Conservation (phyloP, 2,113 vertebrate genomes). For the Brachypodius melanocephalos region DNA sequence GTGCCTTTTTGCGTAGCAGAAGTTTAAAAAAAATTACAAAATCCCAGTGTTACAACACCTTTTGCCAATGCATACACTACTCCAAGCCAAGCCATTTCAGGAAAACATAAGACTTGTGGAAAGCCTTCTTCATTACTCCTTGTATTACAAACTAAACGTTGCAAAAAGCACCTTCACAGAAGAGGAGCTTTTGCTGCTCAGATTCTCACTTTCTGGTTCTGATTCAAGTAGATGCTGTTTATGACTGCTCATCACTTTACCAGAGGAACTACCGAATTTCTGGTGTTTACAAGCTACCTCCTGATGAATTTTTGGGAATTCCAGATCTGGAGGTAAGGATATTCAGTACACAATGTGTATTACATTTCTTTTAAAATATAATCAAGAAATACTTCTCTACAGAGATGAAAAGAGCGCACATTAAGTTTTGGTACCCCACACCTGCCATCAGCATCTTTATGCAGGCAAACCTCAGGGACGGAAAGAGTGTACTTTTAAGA, state of each 20-base stretch:
- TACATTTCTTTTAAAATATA: not conserved
- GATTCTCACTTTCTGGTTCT: not conserved
- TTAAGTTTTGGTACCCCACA: not conserved
- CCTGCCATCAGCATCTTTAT: not conserved
- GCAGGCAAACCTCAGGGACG: not conserved
- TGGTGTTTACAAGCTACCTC: conserved; percentile 91
- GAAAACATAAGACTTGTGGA: not conserved
- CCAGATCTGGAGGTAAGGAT: conserved; percentile 87
- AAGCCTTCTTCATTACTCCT: not conserved
- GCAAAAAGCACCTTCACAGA: not conserved
- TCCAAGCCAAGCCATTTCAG: not conserved
- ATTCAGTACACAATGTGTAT: not conserved
- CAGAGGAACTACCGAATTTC: conserved; percentile 92
- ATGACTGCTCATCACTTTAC: conserved; percentile 93
- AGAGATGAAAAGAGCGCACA: not conserved
- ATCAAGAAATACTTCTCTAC: not conserved
- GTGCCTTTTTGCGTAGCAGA: not conserved
- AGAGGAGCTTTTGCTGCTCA: not conserved
- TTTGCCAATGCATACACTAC: not conserved
- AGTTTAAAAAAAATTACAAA: not conserved
- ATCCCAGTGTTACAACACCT: not conserved
- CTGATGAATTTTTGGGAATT: conserved; percentile 90
- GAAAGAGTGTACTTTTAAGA: not conserved
- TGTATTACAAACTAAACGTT: not conserved
- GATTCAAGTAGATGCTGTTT: conserved; percentile 84